Percentiles rank a stretch among this genome's conserved stretches.
phyloP scores from a whole-genome alignment of 2,888 invertebrate genomes.

The Pammene fasciana region DNA sequence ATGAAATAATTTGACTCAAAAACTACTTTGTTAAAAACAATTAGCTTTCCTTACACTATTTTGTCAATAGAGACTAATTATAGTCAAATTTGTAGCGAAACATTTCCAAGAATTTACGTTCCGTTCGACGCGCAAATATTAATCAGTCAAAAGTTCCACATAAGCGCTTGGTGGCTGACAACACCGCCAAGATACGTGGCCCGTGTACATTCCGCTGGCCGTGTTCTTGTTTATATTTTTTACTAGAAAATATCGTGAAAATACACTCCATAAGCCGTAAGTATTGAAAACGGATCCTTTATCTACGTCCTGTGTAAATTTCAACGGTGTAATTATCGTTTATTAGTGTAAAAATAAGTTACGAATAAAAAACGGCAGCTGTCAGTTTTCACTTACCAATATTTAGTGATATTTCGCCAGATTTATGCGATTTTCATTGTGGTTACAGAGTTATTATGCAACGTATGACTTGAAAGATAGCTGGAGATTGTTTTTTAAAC shows the following conservation, averaged over 20 bases:
- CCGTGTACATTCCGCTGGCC: conserved; percentile 69
- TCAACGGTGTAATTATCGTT: conserved; percentile 41
- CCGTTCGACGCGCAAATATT: conserved; percentile 51
- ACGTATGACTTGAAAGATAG: conserved; percentile 17
- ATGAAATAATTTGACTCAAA: background rate
- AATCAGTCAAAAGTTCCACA: conserved; percentile 80
- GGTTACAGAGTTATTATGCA: conserved; percentile 14
- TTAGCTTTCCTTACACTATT: background rate
- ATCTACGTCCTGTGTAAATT: conserved; percentile 43
- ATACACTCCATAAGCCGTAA: conserved; percentile 67
- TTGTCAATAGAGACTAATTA: background rate
- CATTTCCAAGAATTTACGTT: conserved; percentile 47
- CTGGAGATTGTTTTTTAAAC: conserved; percentile 24
- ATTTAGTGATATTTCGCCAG: conserved; percentile 46
- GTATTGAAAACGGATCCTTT: conserved; percentile 54
- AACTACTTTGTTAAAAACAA: background rate
- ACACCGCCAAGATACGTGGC: conserved; percentile 81
- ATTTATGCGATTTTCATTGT: conserved; percentile 37
- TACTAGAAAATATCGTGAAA: conserved; percentile 65
- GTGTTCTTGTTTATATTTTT: conserved; percentile 80
- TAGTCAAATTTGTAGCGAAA: background rate
- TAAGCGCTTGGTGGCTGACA: conserved; percentile 74
- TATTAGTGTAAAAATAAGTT: conserved; percentile 49
- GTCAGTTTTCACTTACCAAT: conserved; percentile 59
- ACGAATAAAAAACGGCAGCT: conserved; percentile 63